Percentiles rank a stretch among this genome's conserved stretches.
phyloP scores from a whole-genome alignment of 2,113 vertebrate genomes.

The Dicrurus megarhynchus region DNA sequence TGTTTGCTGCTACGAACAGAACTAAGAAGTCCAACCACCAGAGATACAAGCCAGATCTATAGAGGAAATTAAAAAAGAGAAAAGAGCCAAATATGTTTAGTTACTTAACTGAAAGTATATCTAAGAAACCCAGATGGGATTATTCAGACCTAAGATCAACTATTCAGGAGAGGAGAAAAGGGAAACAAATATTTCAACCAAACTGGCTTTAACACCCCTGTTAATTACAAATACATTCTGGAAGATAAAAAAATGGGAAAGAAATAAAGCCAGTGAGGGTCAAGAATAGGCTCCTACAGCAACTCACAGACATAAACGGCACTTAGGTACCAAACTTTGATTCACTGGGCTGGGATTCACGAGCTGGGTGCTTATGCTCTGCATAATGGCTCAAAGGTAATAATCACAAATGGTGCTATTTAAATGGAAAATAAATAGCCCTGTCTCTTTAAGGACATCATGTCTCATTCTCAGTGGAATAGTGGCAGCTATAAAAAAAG shows the following conservation, averaged over 20 bases:
- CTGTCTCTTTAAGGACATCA: slow-evolving; percentile 54
- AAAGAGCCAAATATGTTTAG: neutral
- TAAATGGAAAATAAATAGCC: slow-evolving; percentile 60
- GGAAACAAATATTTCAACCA: neutral
- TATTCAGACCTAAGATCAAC: neutral
- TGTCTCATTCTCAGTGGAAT: slow-evolving; percentile 30
- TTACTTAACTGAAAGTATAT: neutral
- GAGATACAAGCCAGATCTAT: neutral
- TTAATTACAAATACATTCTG: slow-evolving; percentile 1
- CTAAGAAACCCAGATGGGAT: neutral
- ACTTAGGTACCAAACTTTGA: slow-evolving; percentile 15
- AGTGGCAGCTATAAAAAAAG: slow-evolving; percentile 57
- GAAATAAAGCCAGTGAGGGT: neutral
- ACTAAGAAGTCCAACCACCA: neutral
- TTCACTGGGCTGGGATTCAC: slow-evolving; percentile 40
- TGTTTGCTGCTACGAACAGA: neutral
- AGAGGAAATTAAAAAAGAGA: neutral
- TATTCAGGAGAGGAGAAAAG: neutral
- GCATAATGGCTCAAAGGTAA: slow-evolving; percentile 7
- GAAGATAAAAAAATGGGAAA: neutral
- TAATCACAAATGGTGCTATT: slow-evolving; percentile 45
- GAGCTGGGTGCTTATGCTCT: slow-evolving; percentile 27
- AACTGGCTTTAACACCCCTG: neutral
- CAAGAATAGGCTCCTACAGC: slow-evolving; percentile 3
- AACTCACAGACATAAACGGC: slow-evolving; percentile 7